Evolutionary conservation across 2,888 invertebrate species (phyloP).

Genomic region (Auanema sp.): DNA sequence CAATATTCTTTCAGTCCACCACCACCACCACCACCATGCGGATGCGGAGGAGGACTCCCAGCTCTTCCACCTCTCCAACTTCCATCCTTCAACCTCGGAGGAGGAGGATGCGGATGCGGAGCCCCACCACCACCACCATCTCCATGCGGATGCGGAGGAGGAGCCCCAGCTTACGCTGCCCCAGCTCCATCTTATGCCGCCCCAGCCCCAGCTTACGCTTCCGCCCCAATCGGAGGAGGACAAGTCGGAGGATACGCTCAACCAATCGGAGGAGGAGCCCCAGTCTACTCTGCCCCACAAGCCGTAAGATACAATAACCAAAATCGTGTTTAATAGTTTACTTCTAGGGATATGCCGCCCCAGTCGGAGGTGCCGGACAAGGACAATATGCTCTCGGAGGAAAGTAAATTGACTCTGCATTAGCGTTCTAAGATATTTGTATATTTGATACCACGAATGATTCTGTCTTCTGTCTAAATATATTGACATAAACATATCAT

Average conservation of each 20-base stretch:
- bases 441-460: conserved; percentile 11
- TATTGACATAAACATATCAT: background rate
- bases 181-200: conserved; percentile 25
- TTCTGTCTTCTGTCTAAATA: conserved; percentile 4
- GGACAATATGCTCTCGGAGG: conserved; percentile 11
- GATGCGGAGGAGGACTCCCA: conserved; percentile 13
- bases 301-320: too few relatives aligned
- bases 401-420: conserved; percentile 6
- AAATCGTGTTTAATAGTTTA: background rate
- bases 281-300: too few relatives aligned
- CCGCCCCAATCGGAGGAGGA: conserved; percentile 12
- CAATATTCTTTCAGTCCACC: conserved; percentile 22
- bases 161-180: conserved; percentile 16
- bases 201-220: conserved; percentile 21
- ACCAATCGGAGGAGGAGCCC: too few relatives aligned
- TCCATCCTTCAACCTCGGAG: conserved; percentile 34
- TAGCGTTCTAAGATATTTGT: conserved; percentile 11
- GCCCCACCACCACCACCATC: conserved; percentile 24
- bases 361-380: conserved; percentile 24
- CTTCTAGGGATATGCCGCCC: conserved; percentile 18
- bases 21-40: conserved; percentile 32
- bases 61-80: conserved; percentile 35
- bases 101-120: conserved; percentile 36
- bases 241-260: background rate
- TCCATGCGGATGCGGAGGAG: conserved; percentile 23